phyloP scores from a whole-genome alignment of 92 coral and sea anemone genomes.

The Phenganax subtilis region DNA sequence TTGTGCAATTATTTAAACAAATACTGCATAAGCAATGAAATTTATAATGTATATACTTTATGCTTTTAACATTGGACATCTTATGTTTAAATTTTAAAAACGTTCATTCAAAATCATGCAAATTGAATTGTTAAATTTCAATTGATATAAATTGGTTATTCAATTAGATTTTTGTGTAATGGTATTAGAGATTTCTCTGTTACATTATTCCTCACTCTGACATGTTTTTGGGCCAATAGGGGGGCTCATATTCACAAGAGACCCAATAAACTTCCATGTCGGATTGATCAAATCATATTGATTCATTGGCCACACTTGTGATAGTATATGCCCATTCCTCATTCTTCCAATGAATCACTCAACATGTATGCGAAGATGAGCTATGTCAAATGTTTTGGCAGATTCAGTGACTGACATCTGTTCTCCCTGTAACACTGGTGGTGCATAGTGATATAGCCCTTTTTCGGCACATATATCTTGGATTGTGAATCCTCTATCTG shows the following conservation, averaged over 20 bases:
- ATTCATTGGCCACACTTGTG: conserved; percentile 36
- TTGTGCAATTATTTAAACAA: too few species aligned
- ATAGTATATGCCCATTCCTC: conserved; percentile 29
- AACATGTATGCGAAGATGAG: conserved; percentile 26
- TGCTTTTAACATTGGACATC: too few species aligned
- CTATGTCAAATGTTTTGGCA: conserved; percentile 31
- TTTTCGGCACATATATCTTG: conserved; percentile 23
- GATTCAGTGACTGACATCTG: conserved; percentile 18
- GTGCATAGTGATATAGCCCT: conserved; percentile 28
- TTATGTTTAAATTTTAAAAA: too few species aligned
- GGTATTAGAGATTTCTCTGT: background rate
- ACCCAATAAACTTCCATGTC: conserved; percentile 26
- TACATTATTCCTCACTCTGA: background rate
- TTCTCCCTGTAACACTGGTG: conserved; percentile 26
- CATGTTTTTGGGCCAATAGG: conserved; percentile 1
- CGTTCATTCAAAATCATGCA: too few species aligned
- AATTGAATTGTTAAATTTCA: background rate
- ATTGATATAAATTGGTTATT: background rate
- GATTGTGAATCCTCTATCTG: conserved; percentile 15
- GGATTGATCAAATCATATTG: conserved; percentile 33
- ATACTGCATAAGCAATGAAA: too few species aligned
- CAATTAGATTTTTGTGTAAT: background rate
- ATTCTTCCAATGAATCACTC: conserved; percentile 36
- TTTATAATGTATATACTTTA: too few species aligned
- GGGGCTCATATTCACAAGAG: conserved; percentile 24